A percentile compares a stretch with the other conserved stretches of the same genome.
Conservation (phyloP, 2,113 vertebrate species). For the Platycercus adscitus region DNA sequence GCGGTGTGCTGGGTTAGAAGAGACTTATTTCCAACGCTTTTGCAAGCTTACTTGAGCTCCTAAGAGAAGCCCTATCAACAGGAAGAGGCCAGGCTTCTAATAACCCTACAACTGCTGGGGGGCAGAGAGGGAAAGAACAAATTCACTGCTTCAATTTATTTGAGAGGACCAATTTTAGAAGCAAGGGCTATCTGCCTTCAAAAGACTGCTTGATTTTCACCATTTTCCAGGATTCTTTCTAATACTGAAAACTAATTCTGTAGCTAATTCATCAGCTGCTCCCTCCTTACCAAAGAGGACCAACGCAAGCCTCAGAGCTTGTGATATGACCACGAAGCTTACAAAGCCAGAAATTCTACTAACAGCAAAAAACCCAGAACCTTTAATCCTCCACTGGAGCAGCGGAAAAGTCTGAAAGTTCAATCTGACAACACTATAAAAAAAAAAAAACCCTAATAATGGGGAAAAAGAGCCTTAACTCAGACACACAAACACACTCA, state of each 20-base stretch:
- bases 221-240: neutral
- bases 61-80: conserved; percentile 17
- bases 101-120: neutral
- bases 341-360: neutral
- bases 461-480: neutral
- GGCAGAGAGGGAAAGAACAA: conserved; percentile 27
- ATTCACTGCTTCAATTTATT: neutral
- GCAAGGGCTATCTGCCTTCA: neutral
- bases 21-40: conserved; percentile 24
- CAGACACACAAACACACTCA: accelerated
- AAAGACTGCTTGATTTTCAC: neutral
- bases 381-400: accelerated
- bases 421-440: neutral
- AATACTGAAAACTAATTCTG: neutral
- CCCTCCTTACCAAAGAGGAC: neutral
- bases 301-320: neutral
- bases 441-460: neutral
- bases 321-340: neutral
- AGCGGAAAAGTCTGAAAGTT: neutral
- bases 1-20: neutral
- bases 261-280: neutral
- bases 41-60: conserved; percentile 7
- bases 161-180: neutral
- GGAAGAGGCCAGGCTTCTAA: conserved; percentile 10
- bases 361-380: neutral